phyloP scores from a whole-genome alignment of 1,140 invertebrate species.

The Tetragnatha versicolor region DNA sequence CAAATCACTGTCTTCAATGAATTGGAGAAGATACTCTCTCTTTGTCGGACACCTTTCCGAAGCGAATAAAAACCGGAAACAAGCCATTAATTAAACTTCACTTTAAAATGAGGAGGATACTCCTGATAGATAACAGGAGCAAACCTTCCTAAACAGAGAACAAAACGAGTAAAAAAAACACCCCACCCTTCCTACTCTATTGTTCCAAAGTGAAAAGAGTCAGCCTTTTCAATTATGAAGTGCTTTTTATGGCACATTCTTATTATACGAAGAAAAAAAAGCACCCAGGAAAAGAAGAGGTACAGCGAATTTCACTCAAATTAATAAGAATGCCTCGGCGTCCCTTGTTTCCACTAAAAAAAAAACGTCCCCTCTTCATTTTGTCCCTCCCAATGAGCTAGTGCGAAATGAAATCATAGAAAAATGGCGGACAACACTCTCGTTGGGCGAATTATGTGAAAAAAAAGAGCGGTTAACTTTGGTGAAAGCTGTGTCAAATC shows the following conservation, averaged over 20 bases:
- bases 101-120: slow-evolving; percentile 3
- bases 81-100: slow-evolving; percentile 34
- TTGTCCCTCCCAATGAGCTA: neutral
- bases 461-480: slow-evolving; percentile 18
- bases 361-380: slow-evolving; percentile 27
- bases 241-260: slow-evolving; percentile 13
- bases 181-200: neutral
- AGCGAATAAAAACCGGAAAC: neutral
- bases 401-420: slow-evolving; percentile 13
- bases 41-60: too few relatives aligned
- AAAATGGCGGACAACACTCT: neutral
- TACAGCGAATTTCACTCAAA: slow-evolving; percentile 39
- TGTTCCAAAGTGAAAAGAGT: neutral
- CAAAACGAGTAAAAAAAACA: too few relatives aligned
- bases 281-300: neutral
- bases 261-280: neutral
- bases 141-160: neutral
- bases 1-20: too few relatives aligned
- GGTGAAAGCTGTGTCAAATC: slow-evolving; percentile 30
- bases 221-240: slow-evolving; percentile 41
- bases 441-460: neutral
- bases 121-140: neutral
- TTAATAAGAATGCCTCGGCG: slow-evolving; percentile 35
- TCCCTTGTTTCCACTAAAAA: neutral
- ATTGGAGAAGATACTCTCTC: too few relatives aligned